phyloP scores from a whole-genome alignment of 1,140 invertebrate genomes.

The Eubasilissa regina region DNA sequence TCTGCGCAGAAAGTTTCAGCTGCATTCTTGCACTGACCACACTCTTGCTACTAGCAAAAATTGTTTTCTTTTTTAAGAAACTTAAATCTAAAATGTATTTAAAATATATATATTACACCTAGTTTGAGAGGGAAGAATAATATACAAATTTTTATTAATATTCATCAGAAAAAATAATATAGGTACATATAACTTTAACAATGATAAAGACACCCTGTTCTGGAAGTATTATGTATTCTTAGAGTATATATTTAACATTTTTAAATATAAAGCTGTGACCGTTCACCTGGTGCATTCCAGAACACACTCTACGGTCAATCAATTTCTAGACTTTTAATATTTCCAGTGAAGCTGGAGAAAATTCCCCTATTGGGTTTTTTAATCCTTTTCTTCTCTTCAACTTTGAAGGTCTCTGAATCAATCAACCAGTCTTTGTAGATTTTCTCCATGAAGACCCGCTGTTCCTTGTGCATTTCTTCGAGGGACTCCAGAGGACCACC shows the following conservation, averaged over 20 bases:
- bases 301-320: conserved; percentile 62
- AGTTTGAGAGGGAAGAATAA: too few relatives aligned
- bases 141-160: too few relatives aligned
- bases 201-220: neutral
- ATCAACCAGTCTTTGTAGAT: conserved; percentile 70
- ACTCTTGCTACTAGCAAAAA: too few relatives aligned
- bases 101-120: too few relatives aligned
- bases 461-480: conserved; percentile 69
- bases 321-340: conserved; percentile 69
- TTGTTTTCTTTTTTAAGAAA: too few relatives aligned
- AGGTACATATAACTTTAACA: too few relatives aligned
- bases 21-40: too few relatives aligned
- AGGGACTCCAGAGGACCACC: conserved; percentile 68
- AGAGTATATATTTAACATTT: neutral
- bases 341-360: conserved; percentile 69
- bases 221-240: conserved; percentile 6
- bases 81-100: too few relatives aligned
- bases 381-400: conserved; percentile 70
- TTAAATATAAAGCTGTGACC: conserved; percentile 13
- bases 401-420: conserved; percentile 69
- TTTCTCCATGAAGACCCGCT: conserved; percentile 68
- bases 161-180: too few relatives aligned
- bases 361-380: conserved; percentile 70
- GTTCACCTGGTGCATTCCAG: neutral
- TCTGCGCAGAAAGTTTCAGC: too few relatives aligned